phyloP scores from a whole-genome alignment of 2,797 vertebrate species.

The Coccyzus lansbergi region DNA sequence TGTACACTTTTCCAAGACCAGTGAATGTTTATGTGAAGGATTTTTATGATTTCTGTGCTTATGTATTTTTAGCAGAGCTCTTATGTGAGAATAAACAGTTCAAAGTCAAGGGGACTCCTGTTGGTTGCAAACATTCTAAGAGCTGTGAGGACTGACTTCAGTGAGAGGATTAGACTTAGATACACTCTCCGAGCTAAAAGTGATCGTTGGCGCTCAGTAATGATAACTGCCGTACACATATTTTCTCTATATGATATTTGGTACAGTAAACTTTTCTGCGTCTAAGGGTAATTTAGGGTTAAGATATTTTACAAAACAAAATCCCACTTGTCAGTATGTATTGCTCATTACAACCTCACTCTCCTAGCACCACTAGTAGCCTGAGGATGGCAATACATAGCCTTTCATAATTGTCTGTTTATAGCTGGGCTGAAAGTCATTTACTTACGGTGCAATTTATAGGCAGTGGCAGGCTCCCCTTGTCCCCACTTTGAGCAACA shows the following conservation, averaged over 20 bases:
- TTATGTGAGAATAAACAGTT: neutral
- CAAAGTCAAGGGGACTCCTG: neutral
- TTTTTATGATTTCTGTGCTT: neutral
- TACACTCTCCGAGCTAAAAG: neutral
- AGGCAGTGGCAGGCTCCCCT: neutral
- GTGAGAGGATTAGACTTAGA: neutral
- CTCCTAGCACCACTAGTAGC: neutral
- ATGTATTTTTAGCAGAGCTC: neutral
- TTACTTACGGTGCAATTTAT: constrained; percentile 36
- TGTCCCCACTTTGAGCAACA: neutral
- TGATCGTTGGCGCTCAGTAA: neutral
- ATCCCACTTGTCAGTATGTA: neutral
- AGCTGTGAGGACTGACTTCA: neutral
- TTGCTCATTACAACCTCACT: neutral
- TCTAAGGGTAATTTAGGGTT: neutral
- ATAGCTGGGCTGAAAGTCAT: neutral
- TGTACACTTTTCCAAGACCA: neutral
- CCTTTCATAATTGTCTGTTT: constrained; percentile 16
- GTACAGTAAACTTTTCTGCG: neutral
- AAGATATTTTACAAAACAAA: neutral
- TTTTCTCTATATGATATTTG: neutral
- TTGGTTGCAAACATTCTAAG: neutral
- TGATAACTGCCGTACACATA: neutral
- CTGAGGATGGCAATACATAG: neutral
- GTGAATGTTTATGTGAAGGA: neutral